Percentiles rank a stretch among this genome's conserved stretches.
phyloP scores from a whole-genome alignment of 2,888 invertebrate genomes.

The Ectemnius cavifrons region DNA sequence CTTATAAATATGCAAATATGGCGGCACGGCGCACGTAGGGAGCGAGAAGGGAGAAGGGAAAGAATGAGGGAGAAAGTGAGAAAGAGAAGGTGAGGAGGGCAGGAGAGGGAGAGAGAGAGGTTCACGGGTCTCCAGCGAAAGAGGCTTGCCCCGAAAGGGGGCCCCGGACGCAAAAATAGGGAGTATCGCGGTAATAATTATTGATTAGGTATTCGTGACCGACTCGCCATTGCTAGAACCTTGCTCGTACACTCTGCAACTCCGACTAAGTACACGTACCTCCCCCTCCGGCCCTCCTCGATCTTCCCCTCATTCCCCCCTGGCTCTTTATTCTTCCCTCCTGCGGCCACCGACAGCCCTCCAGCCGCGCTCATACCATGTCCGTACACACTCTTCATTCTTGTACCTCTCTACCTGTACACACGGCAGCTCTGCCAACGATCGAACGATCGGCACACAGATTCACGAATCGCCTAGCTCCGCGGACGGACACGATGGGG shows the following conservation, averaged over 20 bases:
- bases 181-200: slow-evolving; percentile 75
- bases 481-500: slow-evolving; percentile 49
- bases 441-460: slow-evolving; percentile 22
- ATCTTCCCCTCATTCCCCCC: slow-evolving; percentile 7
- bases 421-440: not conserved
- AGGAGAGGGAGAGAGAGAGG: slow-evolving; percentile 36
- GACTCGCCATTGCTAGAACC: slow-evolving; percentile 61
- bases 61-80: slow-evolving; percentile 42
- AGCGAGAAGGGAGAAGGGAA: slow-evolving; percentile 49
- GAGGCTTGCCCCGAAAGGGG: slow-evolving; percentile 41
- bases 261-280: slow-evolving; percentile 47
- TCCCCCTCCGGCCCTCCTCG: slow-evolving; percentile 30
- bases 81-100: slow-evolving; percentile 30
- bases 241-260: slow-evolving; percentile 40
- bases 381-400: not conserved
- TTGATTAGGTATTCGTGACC: slow-evolving; percentile 76
- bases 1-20: slow-evolving; percentile 78
- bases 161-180: slow-evolving; percentile 69
- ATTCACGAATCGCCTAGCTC: not conserved
- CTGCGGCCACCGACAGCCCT: not conserved
- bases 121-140: slow-evolving; percentile 45
- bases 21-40: slow-evolving; percentile 61
- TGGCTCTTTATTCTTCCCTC: not conserved
- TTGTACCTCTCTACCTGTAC: slow-evolving; percentile 6
- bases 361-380: slow-evolving; percentile 8